Evolutionary conservation across 2,888 invertebrate genomes (phyloP), one percentile per base, ranked within the genome.

Genomic region (Dynastes hyllus): DNA sequence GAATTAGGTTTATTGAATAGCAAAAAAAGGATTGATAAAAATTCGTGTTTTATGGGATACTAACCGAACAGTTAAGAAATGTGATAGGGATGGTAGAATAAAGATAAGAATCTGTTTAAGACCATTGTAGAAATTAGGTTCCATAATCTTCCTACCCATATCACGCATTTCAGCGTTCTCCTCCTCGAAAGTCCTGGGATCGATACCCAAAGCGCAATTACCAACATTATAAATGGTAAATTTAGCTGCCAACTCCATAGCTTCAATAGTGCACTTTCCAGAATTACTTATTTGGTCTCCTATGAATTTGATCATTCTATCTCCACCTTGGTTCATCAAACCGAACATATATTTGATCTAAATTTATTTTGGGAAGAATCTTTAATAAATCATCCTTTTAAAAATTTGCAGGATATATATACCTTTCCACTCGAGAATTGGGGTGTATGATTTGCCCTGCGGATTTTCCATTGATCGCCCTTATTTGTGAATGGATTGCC

Each of bases 401-500:
- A 67, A 8, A 9, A 63, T 61, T 29, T 13, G 40, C 13, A 6
- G 13, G 0, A 13, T 32, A 32, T 32, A 2, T 37, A 37, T 37
- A 37, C 79, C 69, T 91, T 90, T 53, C 88, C 89, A 13, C 87
- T 85, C 0, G 92, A 91, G 40, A 92, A 89, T 1, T 90, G 90
- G 0, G 91, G 88, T 1, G 91, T 90, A 27, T 92, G 82, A 81
- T 90, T 90, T 0, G 87, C 84, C 5, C 92, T 87, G 1, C 89
- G 84, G 0, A 86, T 85, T 79, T 90, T 90, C 92, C 92, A 91
- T 81, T 88, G 84, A 22, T 89, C 87, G 1, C 91, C 90, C 13
- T 87, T 88, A 16, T 91, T 80, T 0, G 86, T 80, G 81, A 92
- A 91, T 0, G 91, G 90, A 86, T 91, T 90, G 61, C 88, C 88